Base-by-base conservation (phyloP, 2,888 invertebrate species). In the Phlogophora meticulosa region DNA sequence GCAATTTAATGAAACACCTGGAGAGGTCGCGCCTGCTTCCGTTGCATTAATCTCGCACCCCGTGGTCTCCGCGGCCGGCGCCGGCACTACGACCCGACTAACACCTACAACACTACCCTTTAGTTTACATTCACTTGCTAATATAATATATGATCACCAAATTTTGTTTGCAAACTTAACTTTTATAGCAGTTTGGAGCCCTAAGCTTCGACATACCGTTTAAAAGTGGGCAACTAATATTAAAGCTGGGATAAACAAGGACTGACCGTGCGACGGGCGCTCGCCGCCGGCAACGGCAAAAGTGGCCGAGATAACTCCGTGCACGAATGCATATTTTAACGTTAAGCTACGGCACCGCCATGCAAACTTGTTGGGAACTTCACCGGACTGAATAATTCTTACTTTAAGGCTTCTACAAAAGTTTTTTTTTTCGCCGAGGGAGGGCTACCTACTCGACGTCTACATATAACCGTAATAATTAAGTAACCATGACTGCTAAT, bases 1-100 rank as follows among this genome's bases (percentile, higher is more conserved):
- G 90, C 93, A 86, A 91, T 94, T 93, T 95, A 95, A 95, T 94
- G 94, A 94, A 95, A 95, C 95, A 95, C 95, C 95, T 95, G 94
- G 93, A 94, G 94, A 94, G 93, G 90, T 91, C 90, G 91, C 88
- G 89, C 93, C 90, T 85, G 91, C 92, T 93, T 93, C 92, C 93
- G 93, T 89, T 94, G 94, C 94, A 94, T 95, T 94, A 93, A 94
- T 94, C 93, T 91, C 89, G 81, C 87, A 85, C 88, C 85, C 87
- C 86, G 85, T 80, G 76, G 84, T 82, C 78, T 78, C 80, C 65
- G 66, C 56, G 64, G 38, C 83, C 75, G 59, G 38, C 67, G 34
- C 45, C 49, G 46, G 40, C 73, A 42, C 45, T 48, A 32, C 56
- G 46, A 48, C 57, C 62, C 45, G 36, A 28, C 20, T 40, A 43